Evolutionary conservation across 2,797 vertebrate genomes (phyloP).

Genomic region (Sebastiscus albofasciatus): DNA sequence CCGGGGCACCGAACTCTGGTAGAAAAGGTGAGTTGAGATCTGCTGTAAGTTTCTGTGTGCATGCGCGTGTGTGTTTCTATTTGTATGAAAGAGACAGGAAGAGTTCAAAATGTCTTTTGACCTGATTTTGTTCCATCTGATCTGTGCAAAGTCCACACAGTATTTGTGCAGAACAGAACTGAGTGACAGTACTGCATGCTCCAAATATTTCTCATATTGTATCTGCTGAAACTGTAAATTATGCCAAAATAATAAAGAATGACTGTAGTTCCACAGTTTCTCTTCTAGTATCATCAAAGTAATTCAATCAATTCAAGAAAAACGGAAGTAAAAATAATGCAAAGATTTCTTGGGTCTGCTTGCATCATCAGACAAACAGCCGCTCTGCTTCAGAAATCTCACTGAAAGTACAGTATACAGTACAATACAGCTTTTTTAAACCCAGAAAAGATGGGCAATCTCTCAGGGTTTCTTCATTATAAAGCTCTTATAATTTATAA

Average conservation of each 20-base stretch:
- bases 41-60: constrained; percentile 54
- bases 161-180: constrained; percentile 45
- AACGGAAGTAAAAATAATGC: background rate
- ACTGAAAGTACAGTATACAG: constrained; percentile 21
- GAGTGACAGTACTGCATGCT: too few relatives aligned
- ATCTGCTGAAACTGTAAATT: background rate
- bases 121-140: constrained; percentile 11
- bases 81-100: constrained; percentile 7
- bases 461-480: background rate
- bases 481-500: background rate
- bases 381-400: background rate
- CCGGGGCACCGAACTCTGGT: constrained; percentile 91
- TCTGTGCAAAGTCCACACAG: constrained; percentile 49
- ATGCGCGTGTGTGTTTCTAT: constrained; percentile 23
- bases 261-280: background rate
- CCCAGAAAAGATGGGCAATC: background rate
- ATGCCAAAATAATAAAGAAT: background rate
- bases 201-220: too few relatives aligned
- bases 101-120: constrained; percentile 34
- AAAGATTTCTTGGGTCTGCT: background rate
- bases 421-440: constrained; percentile 13
- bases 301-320: background rate
- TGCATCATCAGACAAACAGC: background rate
- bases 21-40: constrained; percentile 96
- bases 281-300: background rate